A percentile compares a stretch with the other conserved stretches of the same genome.
Evolutionary conservation across 2,888 invertebrate genomes (phyloP).

Genomic region (Nephrotoma guestfalica): DNA sequence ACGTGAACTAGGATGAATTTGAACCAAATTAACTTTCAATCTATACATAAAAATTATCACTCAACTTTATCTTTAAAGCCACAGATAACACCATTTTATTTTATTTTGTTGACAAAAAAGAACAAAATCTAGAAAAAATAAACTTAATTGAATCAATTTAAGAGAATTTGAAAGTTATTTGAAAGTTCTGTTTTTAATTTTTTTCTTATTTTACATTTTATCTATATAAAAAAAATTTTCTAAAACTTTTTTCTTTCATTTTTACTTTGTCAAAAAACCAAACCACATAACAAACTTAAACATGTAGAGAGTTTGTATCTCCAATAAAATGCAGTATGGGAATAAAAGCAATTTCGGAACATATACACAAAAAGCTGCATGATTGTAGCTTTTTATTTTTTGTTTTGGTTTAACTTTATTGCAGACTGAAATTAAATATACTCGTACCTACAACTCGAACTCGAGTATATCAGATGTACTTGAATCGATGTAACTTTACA

Average conservation of each 20-base stretch:
- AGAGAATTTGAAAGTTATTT: neutral
- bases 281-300: neutral
- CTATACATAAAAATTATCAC: neutral
- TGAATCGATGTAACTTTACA: neutral
- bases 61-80: neutral
- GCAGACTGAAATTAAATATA: neutral
- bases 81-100: neutral
- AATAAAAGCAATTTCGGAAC: neutral
- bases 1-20: no score
- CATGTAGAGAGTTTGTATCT: neutral
- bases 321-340: neutral
- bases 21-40: no score
- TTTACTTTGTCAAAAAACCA: neutral
- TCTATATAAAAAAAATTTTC: neutral
- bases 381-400: neutral
- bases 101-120: neutral
- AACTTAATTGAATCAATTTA: neutral
- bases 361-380: neutral
- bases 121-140: neutral
- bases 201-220: neutral
- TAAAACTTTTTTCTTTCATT: neutral
- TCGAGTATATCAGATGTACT: neutral
- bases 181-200: neutral
- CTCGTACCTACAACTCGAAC: neutral
- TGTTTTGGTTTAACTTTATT: neutral